These are phyloP conservation scores for Penelope pileata DNA, from an alignment of 2,113 vertebrate species.

Conservation along the genomic window DNA sequence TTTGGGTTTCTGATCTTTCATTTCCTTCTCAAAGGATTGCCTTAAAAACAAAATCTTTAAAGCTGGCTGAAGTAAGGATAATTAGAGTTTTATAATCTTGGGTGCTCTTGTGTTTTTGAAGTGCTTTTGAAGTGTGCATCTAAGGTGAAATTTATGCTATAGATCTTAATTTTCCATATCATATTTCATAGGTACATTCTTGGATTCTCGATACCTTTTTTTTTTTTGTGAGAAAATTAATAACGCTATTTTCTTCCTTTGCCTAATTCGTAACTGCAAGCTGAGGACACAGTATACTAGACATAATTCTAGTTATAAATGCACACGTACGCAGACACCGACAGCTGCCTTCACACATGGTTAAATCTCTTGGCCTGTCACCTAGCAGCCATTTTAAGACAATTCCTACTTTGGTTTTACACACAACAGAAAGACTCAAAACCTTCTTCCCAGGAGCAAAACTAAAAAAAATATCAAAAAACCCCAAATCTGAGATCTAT, in stretches of 20 bases:
- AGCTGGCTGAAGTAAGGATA: neutral
- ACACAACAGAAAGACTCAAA: neutral
- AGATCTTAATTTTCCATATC: neutral
- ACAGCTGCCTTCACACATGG: neutral
- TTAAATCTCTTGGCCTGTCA: neutral
- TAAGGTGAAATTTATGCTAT: neutral
- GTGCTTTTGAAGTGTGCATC: neutral
- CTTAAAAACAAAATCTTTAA: neutral
- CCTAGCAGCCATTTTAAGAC: neutral
- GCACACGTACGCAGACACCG: fast-evolving
- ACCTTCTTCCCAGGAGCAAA: neutral
- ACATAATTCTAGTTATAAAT: neutral
- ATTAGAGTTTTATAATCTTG: neutral
- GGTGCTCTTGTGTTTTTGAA: neutral
- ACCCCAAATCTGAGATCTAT: neutral
- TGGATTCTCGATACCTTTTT: neutral
- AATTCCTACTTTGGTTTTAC: neutral
- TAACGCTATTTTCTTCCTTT: neutral
- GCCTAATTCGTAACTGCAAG: neutral
- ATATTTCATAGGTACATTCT: neutral
- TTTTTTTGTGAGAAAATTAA: neutral
- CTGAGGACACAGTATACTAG: neutral
- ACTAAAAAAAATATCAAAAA: neutral
- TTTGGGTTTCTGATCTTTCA: neutral
- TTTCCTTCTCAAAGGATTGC: neutral